A percentile compares a stretch with the other conserved stretches of the same genome.
Conservation (phyloP, 2,797 vertebrate genomes). For the Falco rusticolus region DNA sequence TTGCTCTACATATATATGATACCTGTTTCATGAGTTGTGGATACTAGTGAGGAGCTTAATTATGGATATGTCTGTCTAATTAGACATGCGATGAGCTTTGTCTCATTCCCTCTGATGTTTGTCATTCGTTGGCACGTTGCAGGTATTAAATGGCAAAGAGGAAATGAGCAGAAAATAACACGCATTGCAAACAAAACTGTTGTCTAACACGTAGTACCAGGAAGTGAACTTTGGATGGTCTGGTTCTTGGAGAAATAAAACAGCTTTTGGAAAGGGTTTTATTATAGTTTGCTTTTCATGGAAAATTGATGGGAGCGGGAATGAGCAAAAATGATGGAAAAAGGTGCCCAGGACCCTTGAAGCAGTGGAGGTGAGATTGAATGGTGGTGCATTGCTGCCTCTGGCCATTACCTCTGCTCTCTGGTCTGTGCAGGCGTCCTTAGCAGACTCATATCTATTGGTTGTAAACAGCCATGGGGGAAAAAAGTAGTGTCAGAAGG, state of each 20-base stretch:
- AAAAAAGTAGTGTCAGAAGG: neutral
- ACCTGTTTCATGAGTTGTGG: neutral
- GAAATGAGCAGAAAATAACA: neutral
- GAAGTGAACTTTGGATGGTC: neutral
- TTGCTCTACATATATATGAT: neutral
- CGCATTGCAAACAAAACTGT: neutral
- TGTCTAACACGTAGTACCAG: neutral
- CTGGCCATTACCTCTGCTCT: neutral
- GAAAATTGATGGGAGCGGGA: neutral
- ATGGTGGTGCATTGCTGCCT: neutral
- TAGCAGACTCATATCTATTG: neutral
- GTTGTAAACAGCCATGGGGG: neutral
- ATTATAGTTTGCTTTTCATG: neutral
- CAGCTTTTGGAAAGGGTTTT: neutral
- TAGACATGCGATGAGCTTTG: no score
- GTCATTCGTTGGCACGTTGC: neutral
- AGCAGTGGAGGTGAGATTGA: neutral
- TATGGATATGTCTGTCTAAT: neutral
- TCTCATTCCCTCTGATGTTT: neutral
- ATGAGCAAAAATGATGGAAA: neutral
- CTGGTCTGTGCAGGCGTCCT: neutral
- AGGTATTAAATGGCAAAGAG: neutral
- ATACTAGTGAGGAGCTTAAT: neutral
- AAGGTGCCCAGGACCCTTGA: neutral
- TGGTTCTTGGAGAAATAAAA: neutral